Conservation (phyloP, 2,113 vertebrate genomes). For the Hippocampus abdominalis region DNA sequence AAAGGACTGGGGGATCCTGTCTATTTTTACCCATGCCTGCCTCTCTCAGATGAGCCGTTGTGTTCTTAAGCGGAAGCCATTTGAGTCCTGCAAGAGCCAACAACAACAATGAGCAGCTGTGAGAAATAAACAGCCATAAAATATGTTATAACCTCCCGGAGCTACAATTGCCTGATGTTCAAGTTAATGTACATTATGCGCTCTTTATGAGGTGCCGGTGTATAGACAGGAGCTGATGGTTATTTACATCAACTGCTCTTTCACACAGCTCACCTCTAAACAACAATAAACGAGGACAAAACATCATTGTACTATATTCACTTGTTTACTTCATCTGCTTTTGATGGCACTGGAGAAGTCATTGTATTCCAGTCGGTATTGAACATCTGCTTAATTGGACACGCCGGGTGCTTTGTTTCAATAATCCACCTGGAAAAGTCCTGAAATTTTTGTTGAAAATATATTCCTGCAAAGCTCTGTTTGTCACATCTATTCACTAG, state of each 20-base stretch:
- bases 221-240: slow-evolving; percentile 52
- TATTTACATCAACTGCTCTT: slow-evolving; percentile 52
- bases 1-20: slow-evolving; percentile 38
- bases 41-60: slow-evolving; percentile 40
- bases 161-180: slow-evolving; percentile 59
- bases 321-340: slow-evolving; percentile 20
- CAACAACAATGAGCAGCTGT: slow-evolving; percentile 23
- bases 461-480: background rate
- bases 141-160: slow-evolving; percentile 38
- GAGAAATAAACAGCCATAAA: slow-evolving; percentile 36
- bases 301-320: background rate
- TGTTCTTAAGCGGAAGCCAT: slow-evolving; percentile 48
- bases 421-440: background rate
- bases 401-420: background rate
- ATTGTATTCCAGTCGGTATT: background rate
- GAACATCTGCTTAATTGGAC: background rate
- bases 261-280: slow-evolving; percentile 37
- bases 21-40: slow-evolving; percentile 45
- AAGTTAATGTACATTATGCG: slow-evolving; percentile 56
- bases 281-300: slow-evolving; percentile 19
- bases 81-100: slow-evolving; percentile 29
- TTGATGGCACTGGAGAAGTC: slow-evolving; percentile 1
- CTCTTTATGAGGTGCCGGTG: slow-evolving; percentile 50
- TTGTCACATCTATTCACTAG: background rate
- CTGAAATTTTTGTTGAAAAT: background rate